Conservation (phyloP, 2,113 vertebrate genomes). For the Oxygymnocypris stewartii region DNA sequence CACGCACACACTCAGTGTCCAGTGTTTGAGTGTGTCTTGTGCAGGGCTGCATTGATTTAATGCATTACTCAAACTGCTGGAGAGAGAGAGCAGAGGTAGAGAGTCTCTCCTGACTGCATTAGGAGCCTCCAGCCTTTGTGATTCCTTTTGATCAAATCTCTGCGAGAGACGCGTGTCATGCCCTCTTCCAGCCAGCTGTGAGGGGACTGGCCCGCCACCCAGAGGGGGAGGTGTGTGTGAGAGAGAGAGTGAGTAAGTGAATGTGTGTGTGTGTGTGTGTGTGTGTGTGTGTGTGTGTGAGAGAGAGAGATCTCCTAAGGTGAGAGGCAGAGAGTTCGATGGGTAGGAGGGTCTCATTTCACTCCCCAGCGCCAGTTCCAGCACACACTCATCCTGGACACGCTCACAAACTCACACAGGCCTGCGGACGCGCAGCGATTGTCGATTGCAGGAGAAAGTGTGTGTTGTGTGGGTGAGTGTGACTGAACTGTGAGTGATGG, state of each 20-base stretch:
- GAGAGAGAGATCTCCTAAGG: conserved; percentile 53
- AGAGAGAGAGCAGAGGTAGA: conserved; percentile 67
- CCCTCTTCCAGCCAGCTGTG: conserved; percentile 88
- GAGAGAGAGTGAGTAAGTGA: conserved; percentile 26
- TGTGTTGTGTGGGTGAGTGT: conserved; percentile 48
- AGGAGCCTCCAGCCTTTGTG: conserved; percentile 83
- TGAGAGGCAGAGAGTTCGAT: conserved; percentile 83
- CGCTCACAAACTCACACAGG: conserved; percentile 56
- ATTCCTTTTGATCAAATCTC: conserved; percentile 94
- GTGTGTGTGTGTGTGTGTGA: too few species aligned
- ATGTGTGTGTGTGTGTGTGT: conserved; percentile 35
- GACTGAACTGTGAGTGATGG: conserved; percentile 74
- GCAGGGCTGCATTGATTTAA: conserved; percentile 84
- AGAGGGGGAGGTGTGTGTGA: conserved; percentile 54
- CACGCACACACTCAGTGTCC: conserved; percentile 39
- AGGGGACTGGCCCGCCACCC: conserved; percentile 61
- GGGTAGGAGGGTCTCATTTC: conserved; percentile 88
- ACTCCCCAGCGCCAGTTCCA: conserved; percentile 82
- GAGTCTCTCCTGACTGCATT: conserved; percentile 83
- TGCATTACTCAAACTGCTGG: conserved; percentile 79
- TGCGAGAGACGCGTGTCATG: conserved; percentile 95
- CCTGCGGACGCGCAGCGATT: conserved; percentile 50
- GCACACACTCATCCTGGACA: conserved; percentile 84
- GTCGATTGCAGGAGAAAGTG: conserved; percentile 57
- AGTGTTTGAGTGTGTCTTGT: conserved; percentile 60